phyloP scores from a whole-genome alignment of 2,888 invertebrate species.

The Norana najaformis region DNA sequence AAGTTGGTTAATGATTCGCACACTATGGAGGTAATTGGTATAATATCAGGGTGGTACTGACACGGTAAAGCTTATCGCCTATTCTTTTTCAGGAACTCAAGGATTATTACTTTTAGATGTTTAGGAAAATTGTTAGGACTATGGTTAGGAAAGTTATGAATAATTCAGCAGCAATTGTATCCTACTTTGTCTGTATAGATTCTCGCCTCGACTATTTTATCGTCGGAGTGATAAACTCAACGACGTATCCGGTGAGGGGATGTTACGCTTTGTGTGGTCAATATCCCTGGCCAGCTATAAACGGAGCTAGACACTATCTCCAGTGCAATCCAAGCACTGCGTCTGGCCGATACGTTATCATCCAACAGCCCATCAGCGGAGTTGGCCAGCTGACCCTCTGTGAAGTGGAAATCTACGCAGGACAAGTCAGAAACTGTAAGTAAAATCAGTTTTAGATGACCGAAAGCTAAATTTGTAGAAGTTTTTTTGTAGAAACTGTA shows the following conservation, averaged over 20 bases:
- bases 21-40: background rate
- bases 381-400: background rate
- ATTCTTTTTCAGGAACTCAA: background rate
- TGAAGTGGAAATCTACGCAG: constrained; percentile 8
- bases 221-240: background rate
- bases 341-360: background rate
- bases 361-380: background rate
- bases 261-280: background rate
- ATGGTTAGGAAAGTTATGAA: background rate
- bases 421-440: background rate
- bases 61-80: background rate
- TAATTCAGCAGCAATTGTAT: too few species aligned
- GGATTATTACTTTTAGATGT: background rate
- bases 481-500: background rate
- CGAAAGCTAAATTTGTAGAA: background rate
- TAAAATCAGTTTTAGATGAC: background rate
- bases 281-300: background rate
- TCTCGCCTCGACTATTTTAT: constrained; percentile 3
- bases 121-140: background rate
- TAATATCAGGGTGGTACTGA: background rate
- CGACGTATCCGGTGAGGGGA: background rate
- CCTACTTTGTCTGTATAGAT: background rate
- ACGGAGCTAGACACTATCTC: background rate
- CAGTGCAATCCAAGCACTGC: constrained; percentile 4
- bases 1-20: background rate